phyloP scores from a whole-genome alignment of 2,888 invertebrate genomes.

The Dasysyrphus albostriatus region DNA sequence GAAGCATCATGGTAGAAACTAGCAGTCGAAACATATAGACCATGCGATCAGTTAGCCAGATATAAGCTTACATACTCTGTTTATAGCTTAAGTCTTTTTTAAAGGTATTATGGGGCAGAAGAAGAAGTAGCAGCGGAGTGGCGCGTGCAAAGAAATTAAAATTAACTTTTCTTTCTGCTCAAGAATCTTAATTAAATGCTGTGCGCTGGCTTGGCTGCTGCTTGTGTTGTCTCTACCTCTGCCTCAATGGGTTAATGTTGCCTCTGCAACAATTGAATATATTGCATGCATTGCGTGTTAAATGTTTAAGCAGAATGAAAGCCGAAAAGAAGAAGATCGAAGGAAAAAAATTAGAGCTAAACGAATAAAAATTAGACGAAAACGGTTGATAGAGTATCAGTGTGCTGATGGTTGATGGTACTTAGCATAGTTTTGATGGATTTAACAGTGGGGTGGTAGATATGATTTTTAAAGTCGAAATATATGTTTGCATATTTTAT shows the following conservation, averaged over 20 bases:
- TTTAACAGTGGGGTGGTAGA: slow-evolving; percentile 44
- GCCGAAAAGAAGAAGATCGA: slow-evolving; percentile 47
- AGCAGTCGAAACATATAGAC: slow-evolving; percentile 46
- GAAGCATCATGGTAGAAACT: slow-evolving; percentile 63
- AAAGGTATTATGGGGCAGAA: slow-evolving; percentile 2
- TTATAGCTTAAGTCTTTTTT: slow-evolving; percentile 17
- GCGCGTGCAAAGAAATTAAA: slow-evolving; percentile 70
- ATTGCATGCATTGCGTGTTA: slow-evolving; percentile 65
- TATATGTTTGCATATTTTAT: too few relatives aligned
- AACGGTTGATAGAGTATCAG: slow-evolving; percentile 62
- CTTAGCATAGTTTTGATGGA: slow-evolving; percentile 66
- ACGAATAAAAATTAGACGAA: slow-evolving; percentile 70
- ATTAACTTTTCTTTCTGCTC: slow-evolving; percentile 69
- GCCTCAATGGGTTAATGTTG: neutral
- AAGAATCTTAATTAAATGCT: slow-evolving; percentile 73
- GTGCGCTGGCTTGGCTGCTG: neutral
- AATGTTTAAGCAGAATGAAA: slow-evolving; percentile 64
- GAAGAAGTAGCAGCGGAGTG: neutral
- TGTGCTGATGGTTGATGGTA: slow-evolving; percentile 40
- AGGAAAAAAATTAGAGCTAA: slow-evolving; percentile 72
- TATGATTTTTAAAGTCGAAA: neutral
- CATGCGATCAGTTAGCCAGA: slow-evolving; percentile 54
- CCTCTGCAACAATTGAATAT: slow-evolving; percentile 39
- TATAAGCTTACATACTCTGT: slow-evolving; percentile 34
- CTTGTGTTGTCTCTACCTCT: neutral